Conservation (phyloP, 1,140 invertebrate species). For the Leptopilina clavipes region DNA sequence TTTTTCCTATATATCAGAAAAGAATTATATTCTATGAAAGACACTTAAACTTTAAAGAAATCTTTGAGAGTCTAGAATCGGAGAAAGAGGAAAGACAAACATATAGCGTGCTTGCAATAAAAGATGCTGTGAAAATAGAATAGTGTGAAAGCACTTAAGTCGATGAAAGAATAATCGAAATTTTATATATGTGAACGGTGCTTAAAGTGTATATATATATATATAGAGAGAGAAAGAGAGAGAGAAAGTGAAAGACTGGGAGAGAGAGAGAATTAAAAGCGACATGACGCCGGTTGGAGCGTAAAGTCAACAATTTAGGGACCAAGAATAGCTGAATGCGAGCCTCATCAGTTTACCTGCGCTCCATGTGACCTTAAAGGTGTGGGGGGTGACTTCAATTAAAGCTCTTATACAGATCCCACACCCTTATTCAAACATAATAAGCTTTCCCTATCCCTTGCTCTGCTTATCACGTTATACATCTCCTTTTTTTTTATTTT, state of each 20-base stretch:
- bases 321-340: constrained; percentile 63
- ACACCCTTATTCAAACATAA: constrained; percentile 68
- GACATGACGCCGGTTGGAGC: constrained; percentile 40
- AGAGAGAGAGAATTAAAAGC: not conserved
- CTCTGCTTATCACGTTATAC: constrained; percentile 45
- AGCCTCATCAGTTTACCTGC: constrained; percentile 52
- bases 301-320: constrained; percentile 66
- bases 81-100: not conserved
- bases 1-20: no score
- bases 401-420: constrained; percentile 66
- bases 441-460: constrained; percentile 54
- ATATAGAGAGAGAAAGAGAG: not conserved
- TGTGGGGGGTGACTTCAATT: constrained; percentile 65
- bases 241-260: no score
- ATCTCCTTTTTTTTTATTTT: not conserved
- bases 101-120: not conserved
- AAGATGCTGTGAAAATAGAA: not conserved
- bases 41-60: not conserved
- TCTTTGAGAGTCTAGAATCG: not conserved
- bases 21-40: not conserved
- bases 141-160: not conserved
- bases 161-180: not conserved
- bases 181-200: not conserved
- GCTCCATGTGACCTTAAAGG: constrained; percentile 57
- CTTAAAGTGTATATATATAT: not conserved